Evolutionary conservation across 2,888 invertebrate genomes (phyloP).

Genomic region (Formica aserva): DNA sequence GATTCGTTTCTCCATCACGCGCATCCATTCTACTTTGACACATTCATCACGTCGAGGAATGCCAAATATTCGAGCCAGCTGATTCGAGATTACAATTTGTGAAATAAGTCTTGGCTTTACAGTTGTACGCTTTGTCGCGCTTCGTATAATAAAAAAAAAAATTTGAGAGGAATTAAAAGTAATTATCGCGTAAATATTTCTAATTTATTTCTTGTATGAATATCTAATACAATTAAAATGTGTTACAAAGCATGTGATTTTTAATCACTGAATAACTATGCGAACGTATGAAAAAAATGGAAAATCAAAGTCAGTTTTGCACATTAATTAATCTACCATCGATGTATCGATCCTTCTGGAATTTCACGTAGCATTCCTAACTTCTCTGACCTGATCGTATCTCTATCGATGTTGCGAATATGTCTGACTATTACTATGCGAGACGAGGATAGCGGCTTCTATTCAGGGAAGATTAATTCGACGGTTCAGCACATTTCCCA

Average conservation of each 20-base stretch:
- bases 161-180: neutral
- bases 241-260: neutral
- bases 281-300: neutral
- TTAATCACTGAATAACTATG: neutral
- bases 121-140: neutral
- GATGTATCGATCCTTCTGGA: slow-evolving; percentile 53
- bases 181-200: neutral
- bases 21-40: slow-evolving; percentile 26
- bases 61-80: slow-evolving; percentile 1
- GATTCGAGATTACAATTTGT: neutral
- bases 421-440: slow-evolving; percentile 20
- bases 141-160: neutral
- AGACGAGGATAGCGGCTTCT: slow-evolving; percentile 2
- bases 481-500: slow-evolving; percentile 62
- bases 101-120: neutral
- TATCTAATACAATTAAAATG: neutral
- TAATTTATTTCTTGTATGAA: neutral
- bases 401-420: slow-evolving; percentile 54
- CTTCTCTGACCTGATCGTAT: slow-evolving; percentile 13
- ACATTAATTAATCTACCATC: slow-evolving; percentile 62
- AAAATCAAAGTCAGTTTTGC: slow-evolving; percentile 10
- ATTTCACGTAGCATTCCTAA: slow-evolving; percentile 59
- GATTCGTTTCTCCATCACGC: slow-evolving; percentile 26
- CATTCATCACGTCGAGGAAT: slow-evolving; percentile 50
- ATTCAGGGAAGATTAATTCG: slow-evolving; percentile 47